Percentiles rank a stretch among this genome's conserved stretches.
phyloP scores from a whole-genome alignment of 2,113 vertebrate genomes.

The Ifrita kowaldi region DNA sequence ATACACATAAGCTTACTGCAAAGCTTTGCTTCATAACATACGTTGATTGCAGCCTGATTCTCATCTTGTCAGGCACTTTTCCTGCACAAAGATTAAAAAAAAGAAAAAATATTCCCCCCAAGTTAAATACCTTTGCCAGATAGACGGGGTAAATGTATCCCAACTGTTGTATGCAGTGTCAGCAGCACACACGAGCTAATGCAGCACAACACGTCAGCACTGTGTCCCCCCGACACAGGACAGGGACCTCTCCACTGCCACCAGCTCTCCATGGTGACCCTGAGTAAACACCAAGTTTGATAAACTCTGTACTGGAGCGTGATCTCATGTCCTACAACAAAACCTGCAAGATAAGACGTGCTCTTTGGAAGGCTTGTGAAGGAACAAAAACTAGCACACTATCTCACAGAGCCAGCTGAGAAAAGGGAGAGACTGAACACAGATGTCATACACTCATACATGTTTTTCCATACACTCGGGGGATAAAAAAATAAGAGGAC shows the following conservation, averaged over 20 bases:
- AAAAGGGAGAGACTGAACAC: neutral
- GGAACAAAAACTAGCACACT: neutral
- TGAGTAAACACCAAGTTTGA: slow-evolving; percentile 33
- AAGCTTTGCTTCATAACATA: neutral
- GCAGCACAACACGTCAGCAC: rapidly evolving
- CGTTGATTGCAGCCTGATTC: neutral
- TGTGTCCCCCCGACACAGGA: neutral
- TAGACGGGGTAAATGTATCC: rapidly evolving
- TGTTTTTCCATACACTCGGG: neutral
- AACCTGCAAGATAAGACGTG: slow-evolving; percentile 30
- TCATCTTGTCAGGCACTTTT: neutral
- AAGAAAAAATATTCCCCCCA: too few relatives aligned
- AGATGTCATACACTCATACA: neutral
- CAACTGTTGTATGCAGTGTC: rapidly evolving
- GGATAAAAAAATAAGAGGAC: neutral
- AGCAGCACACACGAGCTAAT: neutral
- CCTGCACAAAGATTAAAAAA: neutral
- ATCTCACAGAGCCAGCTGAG: slow-evolving; percentile 19
- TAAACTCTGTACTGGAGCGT: neutral
- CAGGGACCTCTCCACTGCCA: neutral
- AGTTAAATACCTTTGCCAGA: neutral
- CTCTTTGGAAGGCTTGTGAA: neutral
- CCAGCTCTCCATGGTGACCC: slow-evolving; percentile 6
- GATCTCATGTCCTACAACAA: slow-evolving; percentile 19
- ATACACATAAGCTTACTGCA: neutral